A percentile compares a stretch with the other conserved stretches of the same genome.
phyloP scores from a whole-genome alignment of 1,140 invertebrate species.

The Ceratitis capitata region DNA sequence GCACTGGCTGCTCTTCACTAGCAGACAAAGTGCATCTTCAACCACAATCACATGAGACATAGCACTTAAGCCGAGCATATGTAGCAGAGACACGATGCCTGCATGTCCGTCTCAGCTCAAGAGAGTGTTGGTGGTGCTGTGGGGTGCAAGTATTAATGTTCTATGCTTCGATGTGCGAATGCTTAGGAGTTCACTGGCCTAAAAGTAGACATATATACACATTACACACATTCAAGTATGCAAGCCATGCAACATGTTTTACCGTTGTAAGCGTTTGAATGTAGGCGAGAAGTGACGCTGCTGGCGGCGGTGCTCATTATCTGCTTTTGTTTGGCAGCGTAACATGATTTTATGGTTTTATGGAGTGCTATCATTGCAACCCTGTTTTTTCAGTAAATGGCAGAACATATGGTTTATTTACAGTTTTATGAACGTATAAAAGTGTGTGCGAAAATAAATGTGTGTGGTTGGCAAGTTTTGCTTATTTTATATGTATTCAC shows the following conservation, averaged over 20 bases:
- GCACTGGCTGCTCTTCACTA: neutral
- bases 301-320: neutral
- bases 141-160: neutral
- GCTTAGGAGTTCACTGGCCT: neutral
- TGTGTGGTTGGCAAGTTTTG: neutral
- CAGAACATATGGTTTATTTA: neutral
- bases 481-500: slow-evolving; percentile 36
- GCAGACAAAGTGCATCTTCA: neutral
- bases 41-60: slow-evolving; percentile 2
- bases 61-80: neutral
- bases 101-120: neutral
- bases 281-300: neutral
- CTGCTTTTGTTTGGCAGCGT: neutral
- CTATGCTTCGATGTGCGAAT: neutral
- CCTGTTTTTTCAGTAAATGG: neutral
- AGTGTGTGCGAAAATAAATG: neutral
- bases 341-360: no score
- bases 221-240: no score
- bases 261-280: neutral
- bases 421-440: neutral
- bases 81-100: neutral
- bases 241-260: slow-evolving; percentile 1
- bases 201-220: no score
- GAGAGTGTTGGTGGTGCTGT: neutral
- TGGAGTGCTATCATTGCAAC: slow-evolving; percentile 23